Base-by-base conservation (phyloP, 2,113 vertebrate genomes). In the Nestor notabilis region DNA sequence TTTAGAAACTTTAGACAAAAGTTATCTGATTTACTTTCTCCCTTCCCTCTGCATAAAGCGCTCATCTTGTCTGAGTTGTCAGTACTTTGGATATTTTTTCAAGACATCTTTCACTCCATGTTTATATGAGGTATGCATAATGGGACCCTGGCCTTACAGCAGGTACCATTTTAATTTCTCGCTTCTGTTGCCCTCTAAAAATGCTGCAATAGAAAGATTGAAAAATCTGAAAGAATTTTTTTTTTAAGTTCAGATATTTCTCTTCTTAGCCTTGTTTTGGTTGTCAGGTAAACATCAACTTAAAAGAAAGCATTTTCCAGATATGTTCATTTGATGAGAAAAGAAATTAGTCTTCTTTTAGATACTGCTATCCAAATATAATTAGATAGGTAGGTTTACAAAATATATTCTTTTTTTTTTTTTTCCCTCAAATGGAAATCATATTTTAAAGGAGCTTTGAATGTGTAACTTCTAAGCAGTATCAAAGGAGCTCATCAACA, bases 311-410 rank as follows among this genome's bases (percentile, higher is more conserved):
- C 44, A 79, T 82, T 92, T 96, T 80, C 29, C 81, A 89, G 58
- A 95, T 17, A 12, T 74, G 28, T 50, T 52, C 27, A 31, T 97
- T 93, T 96, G 15, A 87, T 77, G 44, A 94, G 55, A 92, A 98
- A 96, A 94, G 28, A 83, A 95, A 94, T 76, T 64, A 37, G 52
- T 61, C 52, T 76, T 92, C 86, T 90, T 92, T 93, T 14, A 61
- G 63, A 76, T 31, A 83, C 6, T 63, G 10, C 7, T 72, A 93
- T 89, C 76, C 75, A 94, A 96, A 84, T 75, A 46, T 61, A 96
- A 96, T 96, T 95, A 94, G 41, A 87, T 46, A 91, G 28, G 61
- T 49, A 91, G 33, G 58, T 95, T 89, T 97, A 93, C 82, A 91
- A 80, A 96, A 87, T 60, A n/a, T 14, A 55, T 75, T 68, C 50